Evolutionary conservation across 2,888 invertebrate species (phyloP), one percentile per base, ranked within the genome.

Genomic region (Tolmerus cingulatus): DNA sequence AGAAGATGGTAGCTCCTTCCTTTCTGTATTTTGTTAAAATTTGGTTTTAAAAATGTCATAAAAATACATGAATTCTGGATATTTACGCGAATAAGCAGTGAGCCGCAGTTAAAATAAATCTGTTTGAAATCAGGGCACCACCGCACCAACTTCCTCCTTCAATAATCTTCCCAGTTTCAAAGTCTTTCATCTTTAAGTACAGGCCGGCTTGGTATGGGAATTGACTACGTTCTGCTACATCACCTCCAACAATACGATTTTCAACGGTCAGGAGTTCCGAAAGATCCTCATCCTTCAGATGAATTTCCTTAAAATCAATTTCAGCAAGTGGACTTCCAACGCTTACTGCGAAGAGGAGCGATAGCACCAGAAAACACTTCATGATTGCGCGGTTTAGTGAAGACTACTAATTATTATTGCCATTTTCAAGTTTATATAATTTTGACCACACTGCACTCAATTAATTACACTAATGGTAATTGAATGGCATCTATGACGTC

Each of bases 241-340:
- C 90, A 34, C 92, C 92, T 46, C 92, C 92, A 81, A 92, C 90
- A 4, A 92, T 92, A 43, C 92, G 92, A 89, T 91, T 92, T 16
- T 51, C 51, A 7, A 81, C 19, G 34, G 81, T 14, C 23, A 79
- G 0, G 51, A 66, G 66, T 19, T 66, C 27, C 76, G 76, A 12
- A 37, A 76, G 30, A 37, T 76, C 34, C 14, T 37, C 76, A n/a
- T 76, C 34, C 5, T 76, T 30, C 34, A 34, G 9, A 2, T 76
- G n/a, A 2, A 76, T 16, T 2, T 78, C 78, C 23, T 43, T 43
- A 8, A 40, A 40, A 43, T 43, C 12, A 23, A 43, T 37, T 23
- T 78, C 23, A 9, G 37, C 23, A 43, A 78, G 16, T 14, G 78
- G 19, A 78, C n/a, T 43, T 43, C 23, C 78, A 78, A 23, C 43